Base-by-base conservation (phyloP, 2,888 invertebrate species). In the Rhopalosiphum nymphaeae region DNA sequence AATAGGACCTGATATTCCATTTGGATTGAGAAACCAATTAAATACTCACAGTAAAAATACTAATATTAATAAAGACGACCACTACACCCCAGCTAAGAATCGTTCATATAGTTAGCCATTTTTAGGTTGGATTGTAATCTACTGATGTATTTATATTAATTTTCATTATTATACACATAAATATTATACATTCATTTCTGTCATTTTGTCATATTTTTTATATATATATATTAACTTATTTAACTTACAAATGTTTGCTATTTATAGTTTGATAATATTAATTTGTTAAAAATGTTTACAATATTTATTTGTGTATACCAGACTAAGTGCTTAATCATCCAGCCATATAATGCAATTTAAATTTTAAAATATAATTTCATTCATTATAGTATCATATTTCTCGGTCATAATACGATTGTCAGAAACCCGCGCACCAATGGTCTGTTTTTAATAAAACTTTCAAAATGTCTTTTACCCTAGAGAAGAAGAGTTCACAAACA, bases 381-480 rank as follows among this genome's bases (percentile, higher is more conserved):
- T 91, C 16, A 53, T 53, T 53, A 53, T 4, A 53, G 21, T 53
- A 53, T 53, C 78, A 53, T 53, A 56, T 91, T 91, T 56, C 11
- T 85, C n/a, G n/a, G 29, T 44, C 44, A 56, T 56, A 57, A 86
- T 44, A 46, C 10, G 29, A n/a, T 57, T 91, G 9, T 78, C 16
- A 26, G n/a, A 78, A 78, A 78, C 36, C 78, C 1, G 49, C 78
- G 46, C 10, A 21, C 11, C 44, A 44, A 57, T 85, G 10, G 42
- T 42, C 13, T 3, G 57, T 57, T 92, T 92, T 92, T 92, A 92
- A 92, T 92, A 92, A 92, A 87, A 92, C 91, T 92, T 86, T 92
- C 26, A 86, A 57, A 91, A 57, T 46, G 57, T 85, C 85, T 86
- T 86, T 92, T 92, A 91, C 44, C 46, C 86, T 25, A 57, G 91